Evolutionary conservation across 2,888 invertebrate species (phyloP), one percentile per base, ranked within the genome.

Genomic region (Polydrusus pterygomalis): DNA sequence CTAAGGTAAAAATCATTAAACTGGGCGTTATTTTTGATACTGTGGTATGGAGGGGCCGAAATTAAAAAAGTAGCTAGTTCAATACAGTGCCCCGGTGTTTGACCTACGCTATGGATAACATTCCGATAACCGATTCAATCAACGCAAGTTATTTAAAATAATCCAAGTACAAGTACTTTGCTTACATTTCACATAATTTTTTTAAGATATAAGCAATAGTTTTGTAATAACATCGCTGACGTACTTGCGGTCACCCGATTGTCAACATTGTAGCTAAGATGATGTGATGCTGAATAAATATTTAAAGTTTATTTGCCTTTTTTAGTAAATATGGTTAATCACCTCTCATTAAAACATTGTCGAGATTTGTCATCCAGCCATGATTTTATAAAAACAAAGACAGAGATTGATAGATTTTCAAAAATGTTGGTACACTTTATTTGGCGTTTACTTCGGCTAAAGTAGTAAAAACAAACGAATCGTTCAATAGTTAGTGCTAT

Each of bases 241-340:
- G 58, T 69, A 69, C 10, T 25, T 7, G 58, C 58, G 69, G 56
- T 69, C 69, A 69, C 20, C 45, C 10, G 38, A 69, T 58, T 56
- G 69, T 69, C 58, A 25, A 70, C 70, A 63, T 51, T 63, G 18
- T 51, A 47, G 40, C 17, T 30, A 70, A 51, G 63, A 70, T 70
- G 70, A 70, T 70, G 49, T 38, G 62, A 70, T 63, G 20, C 49
- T 70, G 43, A 51, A 63, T 70, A 70, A 70, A 70, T 70, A 70
- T 70, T 70, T 38, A 47, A 49, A 62, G 62, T 62, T 70, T 70
- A 70, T 70, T 70, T 70, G 70, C 62, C 70, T 47, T 70, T 54
- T 70, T 70, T 17, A 68, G 60, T 60, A 70, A 60, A 70, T 40
- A 45, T 25, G 45, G 25, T 70, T 70, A 60, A 70, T 60, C 34